Evolutionary conservation across 1,140 invertebrate species (phyloP), one percentile per base, ranked within the genome.

Genomic region (Coenobita brevimanus): DNA sequence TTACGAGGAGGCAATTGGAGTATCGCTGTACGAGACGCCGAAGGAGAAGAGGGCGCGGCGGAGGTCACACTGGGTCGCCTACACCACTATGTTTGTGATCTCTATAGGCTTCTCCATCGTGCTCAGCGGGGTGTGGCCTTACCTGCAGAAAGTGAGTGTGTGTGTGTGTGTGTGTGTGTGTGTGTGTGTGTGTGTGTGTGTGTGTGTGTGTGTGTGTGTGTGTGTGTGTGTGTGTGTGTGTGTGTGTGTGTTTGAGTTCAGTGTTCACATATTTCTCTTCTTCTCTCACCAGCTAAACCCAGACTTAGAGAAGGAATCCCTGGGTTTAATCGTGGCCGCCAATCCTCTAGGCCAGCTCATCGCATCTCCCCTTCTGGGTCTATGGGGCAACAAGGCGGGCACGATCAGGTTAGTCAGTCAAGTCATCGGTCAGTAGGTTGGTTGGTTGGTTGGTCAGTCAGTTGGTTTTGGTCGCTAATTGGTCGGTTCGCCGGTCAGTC

Each of bases 71-170:
- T 95, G 96, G 89, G 94, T 97, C 30, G 96, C 97, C 91, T 98
- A 98, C 92, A 96, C 97, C 91, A 97, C 97, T 27, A 97, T 98
- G 96, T 98, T 98, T 93, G 94, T 98, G 36, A 97, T 97, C 94
- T 96, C 96, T 2, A 94, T 98, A 15, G 97, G 96, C 10, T 98
- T 98, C 92, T 97, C 97, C 92, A 97, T 98, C 87, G 95, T 97
- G 89, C 94, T 98, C 41, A 97, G 97, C 1, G 97, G 97, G 69
- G 95, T 98, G 41, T 98, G 96, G 96, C 97, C 97, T 8, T 98
- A 97, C 92, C 94, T 98, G n/a, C n/a, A n/a, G n/a, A n/a, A n/a
- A n/a, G n/a, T n/a, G n/a, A n/a, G n/a, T n/a, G n/a, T n/a, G n/a
- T 67, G 3, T n/a, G 67, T n/a, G 67, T n/a, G 67, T n/a, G 67